Base-by-base conservation (phyloP, 2,888 invertebrate genomes). In the Catonia carolina region DNA sequence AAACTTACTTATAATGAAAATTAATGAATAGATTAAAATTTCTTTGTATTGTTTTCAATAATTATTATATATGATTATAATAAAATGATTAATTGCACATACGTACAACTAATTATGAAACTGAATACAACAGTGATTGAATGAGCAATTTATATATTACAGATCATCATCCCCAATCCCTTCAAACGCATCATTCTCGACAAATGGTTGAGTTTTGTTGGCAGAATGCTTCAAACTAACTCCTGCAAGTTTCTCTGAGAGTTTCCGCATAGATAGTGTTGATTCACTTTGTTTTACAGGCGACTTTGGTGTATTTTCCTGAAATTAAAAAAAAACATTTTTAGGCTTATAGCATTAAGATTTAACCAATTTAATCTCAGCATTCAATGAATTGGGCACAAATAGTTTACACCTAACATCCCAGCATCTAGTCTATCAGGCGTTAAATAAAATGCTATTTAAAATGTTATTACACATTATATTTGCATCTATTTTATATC, bases 161-260 rank as follows among this genome's bases (percentile, higher is more conserved):
- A 89, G 77, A 74, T 96, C 96, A 67, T 95, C 96, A 70, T 97
- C 96, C 2, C 94, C 93, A 64, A 97, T 95, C 50, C 90, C 92
- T 73, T 93, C 91, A 71, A 96, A 97, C 18, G 94, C 92, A 72
- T 90, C 88, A 74, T 93, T 94, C 70, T 91, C 91, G 60, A 90
- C 84, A 23, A 71, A 64, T 27, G 63, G 66, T 58, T 63, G 64
- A 48, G 63, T 63, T 60, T 64, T 66, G 49, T 62, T 66, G 31
- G 66, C 62, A 3, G 20, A 23, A 14, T 45, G 45, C 62, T 64
- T 65, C 47, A 64, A 61, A 10, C 64, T 60, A 20, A 65, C 63
- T 15, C 60, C 56, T 12, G 79, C 78, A 64, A 88, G 81, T 70
- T 85, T 86, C 63, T 85, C 83, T 14, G 84, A 82, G 33, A 86